Conservation (phyloP, 2,888 invertebrate species). For the Eledona agricola region DNA sequence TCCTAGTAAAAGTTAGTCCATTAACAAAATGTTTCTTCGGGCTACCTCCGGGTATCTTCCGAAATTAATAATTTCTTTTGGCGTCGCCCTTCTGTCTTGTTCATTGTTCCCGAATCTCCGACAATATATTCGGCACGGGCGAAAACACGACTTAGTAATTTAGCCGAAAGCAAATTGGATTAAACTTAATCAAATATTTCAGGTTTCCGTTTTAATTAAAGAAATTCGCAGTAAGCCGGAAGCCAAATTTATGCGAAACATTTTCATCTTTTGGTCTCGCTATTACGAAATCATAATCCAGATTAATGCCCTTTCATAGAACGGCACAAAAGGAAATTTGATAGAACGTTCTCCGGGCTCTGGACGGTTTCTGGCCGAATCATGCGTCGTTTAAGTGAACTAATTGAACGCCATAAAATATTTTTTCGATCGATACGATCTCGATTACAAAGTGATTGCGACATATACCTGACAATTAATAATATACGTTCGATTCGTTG, state of each 20-base stretch:
- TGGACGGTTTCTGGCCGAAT: no score
- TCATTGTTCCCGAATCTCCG: constrained; percentile 13
- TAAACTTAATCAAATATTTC: constrained; percentile 42
- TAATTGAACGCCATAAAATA: no score
- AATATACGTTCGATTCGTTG: constrained; percentile 9
- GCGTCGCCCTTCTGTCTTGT: constrained; percentile 5
- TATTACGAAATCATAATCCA: constrained; percentile 41
- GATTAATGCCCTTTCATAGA: constrained; percentile 38
- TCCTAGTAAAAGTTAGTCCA: background rate
- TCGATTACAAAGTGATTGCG: constrained; percentile 20
- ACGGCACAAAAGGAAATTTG: constrained; percentile 32
- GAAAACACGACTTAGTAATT: constrained; percentile 33
- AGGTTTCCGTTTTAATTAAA: constrained; percentile 43
- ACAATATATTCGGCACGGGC: constrained; percentile 20
- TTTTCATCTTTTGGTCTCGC: constrained; percentile 40
- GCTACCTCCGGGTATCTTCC: constrained; percentile 12
- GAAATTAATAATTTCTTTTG: constrained; percentile 23
- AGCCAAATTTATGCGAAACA: constrained; percentile 43
- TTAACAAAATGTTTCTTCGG: constrained; percentile 1
- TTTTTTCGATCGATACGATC: constrained; percentile 17
- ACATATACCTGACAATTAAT: constrained; percentile 17
- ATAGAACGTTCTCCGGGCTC: constrained; percentile 35
- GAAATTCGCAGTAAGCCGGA: constrained; percentile 39
- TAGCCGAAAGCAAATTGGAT: constrained; percentile 36
- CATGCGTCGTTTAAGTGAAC: no score